A percentile compares a stretch with the other conserved stretches of the same genome.
Evolutionary conservation across 2,888 invertebrate genomes (phyloP).

Genomic region (Electrophaes corylata): DNA sequence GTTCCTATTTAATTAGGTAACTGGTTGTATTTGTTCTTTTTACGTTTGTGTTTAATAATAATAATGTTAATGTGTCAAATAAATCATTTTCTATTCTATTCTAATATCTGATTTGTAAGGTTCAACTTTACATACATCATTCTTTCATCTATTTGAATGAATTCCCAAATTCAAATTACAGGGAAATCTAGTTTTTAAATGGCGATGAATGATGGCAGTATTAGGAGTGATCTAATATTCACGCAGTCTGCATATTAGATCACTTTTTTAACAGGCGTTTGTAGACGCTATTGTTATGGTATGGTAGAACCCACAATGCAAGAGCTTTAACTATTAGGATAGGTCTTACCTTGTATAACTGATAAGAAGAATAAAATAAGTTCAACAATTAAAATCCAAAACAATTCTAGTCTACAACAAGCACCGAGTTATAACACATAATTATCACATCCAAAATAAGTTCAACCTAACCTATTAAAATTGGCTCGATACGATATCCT

Average conservation of each 20-base stretch:
- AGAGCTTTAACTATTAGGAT: neutral
- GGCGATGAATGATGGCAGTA: neutral
- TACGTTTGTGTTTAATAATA: too few relatives aligned
- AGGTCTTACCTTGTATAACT: slow-evolving; percentile 9
- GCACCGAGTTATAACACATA: neutral
- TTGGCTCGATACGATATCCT: slow-evolving; percentile 53
- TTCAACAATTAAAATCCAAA: neutral
- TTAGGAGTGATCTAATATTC: too few relatives aligned
- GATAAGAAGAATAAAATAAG: neutral
- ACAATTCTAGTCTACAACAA: slow-evolving; percentile 3
- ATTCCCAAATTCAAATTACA: neutral
- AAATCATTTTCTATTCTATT: too few relatives aligned
- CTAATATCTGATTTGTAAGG: too few relatives aligned
- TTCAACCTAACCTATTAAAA: slow-evolving; percentile 67
- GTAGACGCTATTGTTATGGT: neutral
- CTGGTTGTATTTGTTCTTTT: too few relatives aligned
- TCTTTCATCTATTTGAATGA: too few relatives aligned
- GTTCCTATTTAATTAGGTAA: too few relatives aligned
- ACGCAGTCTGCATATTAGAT: too few relatives aligned
- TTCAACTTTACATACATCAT: too few relatives aligned
- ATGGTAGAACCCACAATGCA: too few relatives aligned
- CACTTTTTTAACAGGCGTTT: too few relatives aligned
- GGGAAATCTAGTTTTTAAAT: neutral
- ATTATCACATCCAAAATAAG: slow-evolving; percentile 23
- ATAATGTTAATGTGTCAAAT: too few relatives aligned